Evolutionary conservation across 1,140 invertebrate genomes (phyloP).

Genomic region (Bombyx mandarina): DNA sequence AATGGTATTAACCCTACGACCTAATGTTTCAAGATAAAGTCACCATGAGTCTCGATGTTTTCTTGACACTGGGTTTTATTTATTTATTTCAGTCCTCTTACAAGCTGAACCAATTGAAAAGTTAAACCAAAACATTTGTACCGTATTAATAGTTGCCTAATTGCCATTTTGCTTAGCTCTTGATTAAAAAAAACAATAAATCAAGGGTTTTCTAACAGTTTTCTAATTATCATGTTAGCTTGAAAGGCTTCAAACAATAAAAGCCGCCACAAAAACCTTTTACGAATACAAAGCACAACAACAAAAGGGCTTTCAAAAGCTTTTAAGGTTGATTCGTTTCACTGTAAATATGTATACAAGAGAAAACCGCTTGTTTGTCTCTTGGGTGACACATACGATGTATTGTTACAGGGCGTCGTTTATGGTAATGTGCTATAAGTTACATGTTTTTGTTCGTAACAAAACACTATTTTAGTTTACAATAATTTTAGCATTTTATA

Average conservation of each 20-base stretch:
- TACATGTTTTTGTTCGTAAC: neutral
- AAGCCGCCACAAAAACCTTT: too few species aligned
- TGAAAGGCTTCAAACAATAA: too few species aligned
- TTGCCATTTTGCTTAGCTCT: neutral
- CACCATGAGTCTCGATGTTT: too few species aligned
- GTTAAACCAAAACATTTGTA: neutral
- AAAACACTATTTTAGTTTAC: neutral
- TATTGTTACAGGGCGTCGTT: conserved; percentile 4
- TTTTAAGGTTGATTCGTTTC: neutral
- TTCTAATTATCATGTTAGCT: neutral
- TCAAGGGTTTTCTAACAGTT: neutral
- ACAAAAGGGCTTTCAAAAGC: conserved; percentile 1
- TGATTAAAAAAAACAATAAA: neutral
- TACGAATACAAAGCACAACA: neutral
- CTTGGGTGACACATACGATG: conserved; percentile 3
- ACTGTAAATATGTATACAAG: neutral
- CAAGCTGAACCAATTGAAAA: too few species aligned
- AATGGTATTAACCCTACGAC: too few species aligned
- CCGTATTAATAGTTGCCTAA: too few species aligned
- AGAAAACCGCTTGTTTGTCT: conserved; percentile 6
- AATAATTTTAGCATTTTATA: too few species aligned
- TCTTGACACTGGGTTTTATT: too few species aligned
- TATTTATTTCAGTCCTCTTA: too few species aligned
- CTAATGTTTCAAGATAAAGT: too few species aligned
- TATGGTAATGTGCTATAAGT: conserved; percentile 2